Evolutionary conservation across 2,797 vertebrate genomes (phyloP), one percentile per base, ranked within the genome.

Genomic region (Acrossocheilus wenchowensis): DNA sequence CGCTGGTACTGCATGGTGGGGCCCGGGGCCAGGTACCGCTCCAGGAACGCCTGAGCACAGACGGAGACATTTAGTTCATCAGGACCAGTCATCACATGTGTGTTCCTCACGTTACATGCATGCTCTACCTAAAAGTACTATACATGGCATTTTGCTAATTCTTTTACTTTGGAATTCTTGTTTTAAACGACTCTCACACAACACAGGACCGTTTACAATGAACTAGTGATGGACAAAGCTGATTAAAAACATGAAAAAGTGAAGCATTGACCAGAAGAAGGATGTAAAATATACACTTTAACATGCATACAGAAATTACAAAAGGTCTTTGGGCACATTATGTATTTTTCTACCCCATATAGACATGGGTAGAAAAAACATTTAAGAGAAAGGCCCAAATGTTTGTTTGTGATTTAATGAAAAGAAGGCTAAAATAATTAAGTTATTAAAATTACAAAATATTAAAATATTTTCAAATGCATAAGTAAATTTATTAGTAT

Each of bases 1-100:
- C 95, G 96, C 93, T 97, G 97, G 93, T 99, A 99, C 94, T 98
- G 97, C 94, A 99, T 96, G 86, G 98, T 98, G 69, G 98, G 97
- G 0, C 98, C 98, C 0, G 98, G 94, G 0, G 81, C 89, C 92
- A 99, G 94, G 93, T 99, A 99, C 39, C 97, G 95, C 94, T 99
- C 98, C 48, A 99, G 94, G 91, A 99, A 99, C 0, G 98, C 98
- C 98, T 96, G 92, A 7, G 9, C 19, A 77, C 6, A 45, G 0
- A 43, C n/a, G n/a, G n/a, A n/a, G 15, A 62, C 9, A 69, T 50
- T 60, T 9, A 10, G 57, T 23, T 10, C 54, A 23, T n/a, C n/a
- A 60, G 54, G 21, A 60, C 54, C 23, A 60, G 57, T 0, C 57
- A 3, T 57, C 52, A 21, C 2, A 30, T 36, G 52, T 9, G 19